Evolutionary conservation across 2,888 invertebrate genomes (phyloP).

Genomic region (Iselma pallidipennis): DNA sequence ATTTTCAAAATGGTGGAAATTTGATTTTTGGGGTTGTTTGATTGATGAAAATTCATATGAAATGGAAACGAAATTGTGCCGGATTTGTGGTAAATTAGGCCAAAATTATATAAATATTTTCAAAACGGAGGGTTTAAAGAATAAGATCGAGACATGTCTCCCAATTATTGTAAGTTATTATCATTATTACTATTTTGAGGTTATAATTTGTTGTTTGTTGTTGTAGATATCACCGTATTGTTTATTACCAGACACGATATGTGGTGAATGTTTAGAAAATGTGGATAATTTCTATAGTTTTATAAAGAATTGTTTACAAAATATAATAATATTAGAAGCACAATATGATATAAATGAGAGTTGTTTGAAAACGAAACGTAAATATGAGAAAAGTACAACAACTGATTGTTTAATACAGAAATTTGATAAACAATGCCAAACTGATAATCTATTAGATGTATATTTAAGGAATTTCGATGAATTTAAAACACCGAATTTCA

Average conservation of each 20-base stretch:
- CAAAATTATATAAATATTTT: constrained; percentile 51
- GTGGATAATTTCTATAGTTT: constrained; percentile 51
- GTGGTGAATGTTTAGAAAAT: constrained; percentile 48
- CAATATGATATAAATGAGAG: constrained; percentile 52
- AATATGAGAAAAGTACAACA: constrained; percentile 56
- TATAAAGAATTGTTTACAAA: constrained; percentile 51
- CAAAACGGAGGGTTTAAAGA: constrained; percentile 51
- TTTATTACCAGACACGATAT: constrained; percentile 52
- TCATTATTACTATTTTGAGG: neutral
- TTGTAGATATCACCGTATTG: constrained; percentile 48
- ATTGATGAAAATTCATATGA: neutral
- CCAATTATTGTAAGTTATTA: constrained; percentile 52
- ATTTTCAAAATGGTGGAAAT: too few species aligned
- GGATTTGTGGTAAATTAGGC: constrained; percentile 52
- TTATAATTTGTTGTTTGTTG: neutral
- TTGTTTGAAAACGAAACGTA: constrained; percentile 50
- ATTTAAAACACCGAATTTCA: neutral
- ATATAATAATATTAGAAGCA: constrained; percentile 50
- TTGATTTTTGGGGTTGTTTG: too few species aligned
- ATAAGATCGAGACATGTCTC: constrained; percentile 55
- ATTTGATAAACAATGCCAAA: constrained; percentile 48
- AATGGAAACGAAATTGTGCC: constrained; percentile 53
- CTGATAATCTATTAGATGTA: constrained; percentile 44
- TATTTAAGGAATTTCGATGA: constrained; percentile 21
- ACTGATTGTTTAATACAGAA: constrained; percentile 50